Base-by-base conservation (phyloP, 2,888 invertebrate species). In the Amphimallon solstitiale region DNA sequence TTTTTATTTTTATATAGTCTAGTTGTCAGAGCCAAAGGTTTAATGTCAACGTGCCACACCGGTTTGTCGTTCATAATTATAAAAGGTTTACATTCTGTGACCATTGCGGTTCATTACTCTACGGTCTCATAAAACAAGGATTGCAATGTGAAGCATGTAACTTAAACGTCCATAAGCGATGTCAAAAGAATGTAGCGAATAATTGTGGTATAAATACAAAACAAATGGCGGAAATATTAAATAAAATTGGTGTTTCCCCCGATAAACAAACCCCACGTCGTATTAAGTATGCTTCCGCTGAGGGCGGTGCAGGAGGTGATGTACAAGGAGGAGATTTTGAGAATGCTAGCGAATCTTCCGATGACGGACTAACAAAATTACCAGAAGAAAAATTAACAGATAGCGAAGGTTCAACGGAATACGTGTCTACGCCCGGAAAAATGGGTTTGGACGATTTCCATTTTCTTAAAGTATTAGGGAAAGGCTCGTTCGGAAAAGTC, bases 1-100 rank as follows among this genome's bases (percentile, higher is more conserved):
- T 43, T 43, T 12, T 43, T 56, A 23, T 43, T 29, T 43, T 45
- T 59, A 23, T 79, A 71, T 79, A 86, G 84, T 79, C 85, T 46
- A 81, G 76, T 72, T 85, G 81, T 77, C 87, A 87, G 78, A 84
- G 85, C 72, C 87, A 88, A 70, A 89, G 98, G 72, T 99, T 99
- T 87, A 98, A 93, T 84, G 98, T 99, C 78, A 98, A 99, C 86
- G 90, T 99, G 79, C 99, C 99, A 74, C 99, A 99, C 85, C 92
- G 97, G 71, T 96, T 95, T 84, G 90, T 91, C 76, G 93, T 97
- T 78, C 98, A 98, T 86, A 98, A 90, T 76, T 99, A 97, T 87
- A 97, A 96, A 86, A 88, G 96, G 74, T 97, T 98, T 84, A 98
- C 98, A 29, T 99, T 99, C 86, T 99, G 99, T 87, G 98, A 99